A percentile compares a stretch with the other conserved stretches of the same genome.
phyloP scores from a whole-genome alignment of 1,140 invertebrate genomes.

The Venustaconcha ellipsiformis region DNA sequence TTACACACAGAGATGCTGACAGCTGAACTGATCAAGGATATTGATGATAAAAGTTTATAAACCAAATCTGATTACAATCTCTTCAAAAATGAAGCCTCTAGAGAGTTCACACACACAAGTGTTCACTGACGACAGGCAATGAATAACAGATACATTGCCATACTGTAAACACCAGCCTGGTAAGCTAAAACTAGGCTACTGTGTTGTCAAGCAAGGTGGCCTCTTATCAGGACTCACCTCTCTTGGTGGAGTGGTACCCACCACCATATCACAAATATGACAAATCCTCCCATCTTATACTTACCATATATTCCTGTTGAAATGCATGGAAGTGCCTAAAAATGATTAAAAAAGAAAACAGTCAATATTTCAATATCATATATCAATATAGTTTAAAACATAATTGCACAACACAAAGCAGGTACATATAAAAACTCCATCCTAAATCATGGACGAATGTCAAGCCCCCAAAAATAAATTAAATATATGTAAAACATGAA shows the following conservation, averaged over 20 bases:
- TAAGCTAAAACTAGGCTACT: neutral
- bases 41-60: no score
- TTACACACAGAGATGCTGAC: no score
- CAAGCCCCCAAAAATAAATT: no score
- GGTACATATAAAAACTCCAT: no score
- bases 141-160: neutral
- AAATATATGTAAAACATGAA: no score
- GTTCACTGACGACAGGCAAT: neutral
- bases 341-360: slow-evolving; percentile 35
- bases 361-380: slow-evolving; percentile 3
- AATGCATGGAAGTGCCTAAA: slow-evolving; percentile 82
- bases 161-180: neutral
- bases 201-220: neutral
- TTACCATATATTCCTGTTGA: slow-evolving; percentile 85
- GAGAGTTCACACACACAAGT: no score
- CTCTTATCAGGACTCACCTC: neutral
- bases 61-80: no score
- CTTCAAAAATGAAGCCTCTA: no score
- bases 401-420: neutral
- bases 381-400: neutral
- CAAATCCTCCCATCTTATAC: slow-evolving; percentile 13
- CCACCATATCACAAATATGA: neutral
- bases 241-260: neutral
- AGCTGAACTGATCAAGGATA: no score
- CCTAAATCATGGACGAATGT: no score